Evolutionary conservation across 2,888 invertebrate genomes (phyloP).

Genomic region (Adelognathus sp.): DNA sequence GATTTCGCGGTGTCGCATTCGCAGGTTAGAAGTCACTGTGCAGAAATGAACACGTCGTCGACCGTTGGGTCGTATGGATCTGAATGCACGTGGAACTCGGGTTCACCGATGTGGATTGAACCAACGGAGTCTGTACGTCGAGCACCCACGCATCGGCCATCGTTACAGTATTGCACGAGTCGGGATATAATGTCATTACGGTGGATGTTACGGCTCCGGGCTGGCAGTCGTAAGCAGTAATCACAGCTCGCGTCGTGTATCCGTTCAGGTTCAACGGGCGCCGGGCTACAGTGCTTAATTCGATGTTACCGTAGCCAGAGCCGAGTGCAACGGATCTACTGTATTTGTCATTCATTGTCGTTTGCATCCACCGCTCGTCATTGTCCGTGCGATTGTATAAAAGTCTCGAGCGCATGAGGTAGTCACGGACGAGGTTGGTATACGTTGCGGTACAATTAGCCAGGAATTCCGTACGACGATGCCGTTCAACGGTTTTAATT

Average conservation of each 20-base stretch:
- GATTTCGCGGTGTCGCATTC: conserved; percentile 6
- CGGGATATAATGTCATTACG: conserved; percentile 73
- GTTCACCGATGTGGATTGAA: conserved; percentile 65
- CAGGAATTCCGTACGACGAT: conserved; percentile 13
- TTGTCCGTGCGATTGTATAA: conserved; percentile 9
- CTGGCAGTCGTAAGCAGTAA: conserved; percentile 35
- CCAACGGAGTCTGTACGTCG: conserved; percentile 55
- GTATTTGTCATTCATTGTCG: neutral
- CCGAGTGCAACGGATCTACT: neutral
- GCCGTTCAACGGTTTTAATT: conserved; percentile 38
- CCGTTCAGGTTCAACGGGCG: conserved; percentile 17
- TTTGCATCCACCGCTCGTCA: conserved; percentile 20
- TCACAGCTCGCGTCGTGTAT: conserved; percentile 38
- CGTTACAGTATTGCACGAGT: conserved; percentile 68
- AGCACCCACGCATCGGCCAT: conserved; percentile 70
- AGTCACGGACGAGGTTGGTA: neutral
- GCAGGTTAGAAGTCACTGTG: conserved; percentile 42
- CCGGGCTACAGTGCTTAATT: neutral
- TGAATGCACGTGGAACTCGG: conserved; percentile 29
- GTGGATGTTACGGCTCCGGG: conserved; percentile 60
- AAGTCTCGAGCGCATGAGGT: neutral
- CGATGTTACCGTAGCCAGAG: neutral
- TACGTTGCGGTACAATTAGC: conserved; percentile 20
- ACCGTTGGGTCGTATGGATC: conserved; percentile 39
- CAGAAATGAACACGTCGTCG: conserved; percentile 55